Base-by-base conservation (phyloP, 2,888 invertebrate genomes). In the Coecobrya sp. region DNA sequence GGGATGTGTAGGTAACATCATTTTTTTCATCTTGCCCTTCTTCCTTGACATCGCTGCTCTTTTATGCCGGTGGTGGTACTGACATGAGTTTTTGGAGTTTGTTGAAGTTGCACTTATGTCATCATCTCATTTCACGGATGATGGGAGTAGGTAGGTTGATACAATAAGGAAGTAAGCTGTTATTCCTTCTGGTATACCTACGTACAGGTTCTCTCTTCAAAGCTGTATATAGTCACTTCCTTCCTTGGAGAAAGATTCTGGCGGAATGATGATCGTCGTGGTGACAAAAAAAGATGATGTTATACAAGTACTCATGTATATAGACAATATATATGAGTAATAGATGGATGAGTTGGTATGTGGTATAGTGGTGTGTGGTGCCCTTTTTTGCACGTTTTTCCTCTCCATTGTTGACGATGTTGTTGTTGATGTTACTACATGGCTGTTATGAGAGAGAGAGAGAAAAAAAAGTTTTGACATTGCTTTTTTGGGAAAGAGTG, bases 91-190 rank as follows among this genome's bases (percentile, higher is more conserved):
- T 52, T 42, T 25, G 30, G 30, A 70, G 70, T 36, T 59, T 42
- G 65, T 45, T 84, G 36, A 65, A 65, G 84, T 84, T 84, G 85
- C 85, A 85, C 70, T 70, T 42, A 70, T 85, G 65, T 65, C 85
- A 85, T 85, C 85, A 85, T 73, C 70, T 70, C 82, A 82, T 82
- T 59, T 59, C 82, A 82, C 42, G 82, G 82, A 59, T 82, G 59
- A 36, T 82, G 42, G 36, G 19, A 70, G 65, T 30, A 65, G 65
- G 65, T 65, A 27, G 65, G 65, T 27, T 65, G 30, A 5, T 36
- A 36, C n/a, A 70, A n/a, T 10, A 70, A 70, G 70, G 36, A 70
- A 70, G 42, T 42, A 68, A 68, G 68, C 68, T 68, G 36, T 68
- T 36, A 36, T 13, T 68, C 1, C 2, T n/a, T 7, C 10, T 8